phyloP scores from a whole-genome alignment of 2,888 invertebrate species.

The Diarsia rubi region DNA sequence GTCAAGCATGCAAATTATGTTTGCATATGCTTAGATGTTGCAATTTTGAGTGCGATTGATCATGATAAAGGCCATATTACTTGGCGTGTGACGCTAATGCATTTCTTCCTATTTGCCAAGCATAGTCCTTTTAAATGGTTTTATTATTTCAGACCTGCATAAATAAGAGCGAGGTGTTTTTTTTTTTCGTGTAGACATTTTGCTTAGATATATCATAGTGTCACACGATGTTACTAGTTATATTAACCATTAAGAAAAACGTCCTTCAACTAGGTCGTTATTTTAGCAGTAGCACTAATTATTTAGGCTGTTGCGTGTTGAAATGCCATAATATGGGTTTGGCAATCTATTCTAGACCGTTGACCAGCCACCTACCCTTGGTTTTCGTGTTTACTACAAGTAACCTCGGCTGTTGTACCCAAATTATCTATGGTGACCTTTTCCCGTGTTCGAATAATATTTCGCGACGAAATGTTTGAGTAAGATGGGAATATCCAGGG shows the following conservation, averaged over 20 bases:
- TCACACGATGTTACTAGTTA: slow-evolving; percentile 27
- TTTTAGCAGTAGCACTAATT: slow-evolving; percentile 10
- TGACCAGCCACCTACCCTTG: slow-evolving; percentile 26
- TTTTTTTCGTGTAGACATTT: neutral
- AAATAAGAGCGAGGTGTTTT: neutral
- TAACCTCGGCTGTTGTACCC: neutral
- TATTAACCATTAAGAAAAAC: slow-evolving; percentile 7
- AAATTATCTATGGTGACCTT: neutral
- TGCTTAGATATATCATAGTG: slow-evolving; percentile 20
- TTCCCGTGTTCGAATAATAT: slow-evolving; percentile 7
- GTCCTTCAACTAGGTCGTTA: slow-evolving; percentile 39
- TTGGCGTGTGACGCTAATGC: neutral
- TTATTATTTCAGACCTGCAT: neutral
- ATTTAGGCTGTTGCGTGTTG: slow-evolving; percentile 44
- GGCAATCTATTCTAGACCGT: slow-evolving; percentile 29
- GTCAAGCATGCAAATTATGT: slow-evolving; percentile 69
- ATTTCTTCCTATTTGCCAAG: slow-evolving; percentile 3
- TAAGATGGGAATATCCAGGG: neutral
- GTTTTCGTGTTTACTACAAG: slow-evolving; percentile 24
- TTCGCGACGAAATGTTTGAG: neutral
- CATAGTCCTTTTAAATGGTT: neutral
- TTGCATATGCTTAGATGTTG: slow-evolving; percentile 37
- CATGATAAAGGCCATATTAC: slow-evolving; percentile 27
- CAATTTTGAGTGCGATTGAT: slow-evolving; percentile 52
- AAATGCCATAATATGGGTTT: slow-evolving; percentile 21